Percentiles rank a stretch among this genome's conserved stretches.
Conservation (phyloP, 2,797 vertebrate genomes). For the Lerista edwardsae region DNA sequence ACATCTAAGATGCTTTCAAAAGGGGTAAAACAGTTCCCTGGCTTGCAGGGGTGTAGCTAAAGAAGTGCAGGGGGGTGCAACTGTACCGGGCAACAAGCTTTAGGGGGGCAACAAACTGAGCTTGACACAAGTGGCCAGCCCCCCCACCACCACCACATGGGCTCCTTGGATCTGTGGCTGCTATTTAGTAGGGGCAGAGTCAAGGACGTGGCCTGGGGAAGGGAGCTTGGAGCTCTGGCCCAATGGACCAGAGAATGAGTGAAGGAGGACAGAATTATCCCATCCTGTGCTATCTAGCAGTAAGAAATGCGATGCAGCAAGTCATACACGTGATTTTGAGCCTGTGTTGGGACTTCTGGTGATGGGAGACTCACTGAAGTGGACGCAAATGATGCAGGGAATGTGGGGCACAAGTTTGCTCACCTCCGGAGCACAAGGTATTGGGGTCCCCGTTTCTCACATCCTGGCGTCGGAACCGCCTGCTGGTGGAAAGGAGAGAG, state of each 20-base stretch:
- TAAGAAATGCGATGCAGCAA: neutral
- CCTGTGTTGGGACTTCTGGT: neutral
- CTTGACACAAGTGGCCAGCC: too few relatives aligned
- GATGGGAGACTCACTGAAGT: neutral
- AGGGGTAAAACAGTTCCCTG: neutral
- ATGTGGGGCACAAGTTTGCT: conserved; percentile 37
- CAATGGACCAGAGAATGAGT: neutral
- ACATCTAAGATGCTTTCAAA: neutral
- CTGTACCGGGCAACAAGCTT: too few relatives aligned
- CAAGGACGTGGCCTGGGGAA: too few relatives aligned
- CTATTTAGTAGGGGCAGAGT: too few relatives aligned
- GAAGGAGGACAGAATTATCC: neutral
- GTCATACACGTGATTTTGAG: neutral
- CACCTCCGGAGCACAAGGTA: conserved; percentile 92
- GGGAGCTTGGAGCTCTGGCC: too few relatives aligned
- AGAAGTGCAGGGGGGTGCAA: too few relatives aligned
- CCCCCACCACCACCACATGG: too few relatives aligned
- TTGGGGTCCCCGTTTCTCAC: conserved; percentile 94
- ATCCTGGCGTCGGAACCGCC: conserved; percentile 94
- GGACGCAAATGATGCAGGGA: neutral
- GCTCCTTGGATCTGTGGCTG: too few relatives aligned
- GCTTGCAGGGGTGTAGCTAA: too few relatives aligned
- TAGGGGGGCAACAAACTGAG: too few relatives aligned
- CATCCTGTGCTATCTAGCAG: neutral
- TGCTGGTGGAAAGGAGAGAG: conserved; percentile 51